Evolutionary conservation across 1,140 invertebrate species (phyloP).

Genomic region (Octopus sinensis): DNA sequence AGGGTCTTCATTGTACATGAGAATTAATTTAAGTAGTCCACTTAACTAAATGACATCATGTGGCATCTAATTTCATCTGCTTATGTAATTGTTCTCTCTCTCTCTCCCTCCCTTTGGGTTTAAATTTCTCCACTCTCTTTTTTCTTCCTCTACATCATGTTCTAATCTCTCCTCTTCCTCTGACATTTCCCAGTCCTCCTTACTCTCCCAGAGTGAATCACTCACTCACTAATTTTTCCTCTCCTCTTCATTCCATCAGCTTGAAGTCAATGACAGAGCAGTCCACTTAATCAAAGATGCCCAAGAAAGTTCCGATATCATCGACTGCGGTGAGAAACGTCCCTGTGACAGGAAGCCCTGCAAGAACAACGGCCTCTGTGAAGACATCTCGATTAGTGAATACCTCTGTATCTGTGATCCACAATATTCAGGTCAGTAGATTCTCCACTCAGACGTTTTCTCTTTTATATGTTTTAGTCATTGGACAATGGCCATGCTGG

Average conservation of each 20-base stretch:
- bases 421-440: conserved; percentile 54
- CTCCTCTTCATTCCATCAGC: conserved; percentile 54
- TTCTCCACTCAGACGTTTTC: background rate
- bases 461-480: background rate
- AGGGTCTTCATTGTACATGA: no score
- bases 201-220: no score
- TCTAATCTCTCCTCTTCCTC: no score
- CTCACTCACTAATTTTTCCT: background rate
- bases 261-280: conserved; percentile 65
- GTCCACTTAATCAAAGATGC: conserved; percentile 68
- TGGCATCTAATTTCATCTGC: no score
- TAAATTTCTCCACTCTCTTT: no score
- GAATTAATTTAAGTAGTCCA: no score
- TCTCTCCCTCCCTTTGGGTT: no score
- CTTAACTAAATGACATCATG: no score
- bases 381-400: conserved; percentile 44
- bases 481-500: background rate
- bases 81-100: no score
- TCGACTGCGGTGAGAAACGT: conserved; percentile 66
- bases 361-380: conserved; percentile 63
- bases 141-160: no score
- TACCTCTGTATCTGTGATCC: conserved; percentile 63
- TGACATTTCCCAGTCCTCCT: no score
- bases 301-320: conserved; percentile 71
- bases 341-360: conserved; percentile 64